Conservation (phyloP, 2,797 vertebrate genomes). For the Craterocephalus amniculus region DNA sequence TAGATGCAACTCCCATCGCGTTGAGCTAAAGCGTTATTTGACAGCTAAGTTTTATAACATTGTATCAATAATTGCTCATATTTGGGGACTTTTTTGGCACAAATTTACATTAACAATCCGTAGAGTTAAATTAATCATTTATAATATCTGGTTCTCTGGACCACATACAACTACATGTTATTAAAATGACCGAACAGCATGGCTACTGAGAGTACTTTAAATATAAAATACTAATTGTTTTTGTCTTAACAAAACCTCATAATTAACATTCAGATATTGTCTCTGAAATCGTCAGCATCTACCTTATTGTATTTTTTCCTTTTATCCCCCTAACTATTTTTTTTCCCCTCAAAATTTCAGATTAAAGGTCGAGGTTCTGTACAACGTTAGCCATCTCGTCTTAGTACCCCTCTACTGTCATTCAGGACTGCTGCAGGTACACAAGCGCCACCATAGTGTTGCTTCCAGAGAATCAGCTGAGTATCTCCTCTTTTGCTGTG, state of each 20-base stretch:
- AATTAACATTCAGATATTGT: neutral
- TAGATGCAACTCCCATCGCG: neutral
- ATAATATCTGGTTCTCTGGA: neutral
- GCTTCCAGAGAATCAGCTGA: conserved; percentile 15
- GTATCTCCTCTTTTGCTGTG: conserved; percentile 79
- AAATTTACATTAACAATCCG: neutral
- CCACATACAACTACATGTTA: neutral
- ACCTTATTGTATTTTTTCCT: too few relatives aligned
- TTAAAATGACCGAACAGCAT: neutral
- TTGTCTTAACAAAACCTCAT: neutral
- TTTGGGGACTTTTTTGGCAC: neutral
- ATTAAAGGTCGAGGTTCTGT: conserved; percentile 81
- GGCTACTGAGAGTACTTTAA: neutral
- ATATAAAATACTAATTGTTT: neutral
- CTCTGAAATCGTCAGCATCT: neutral
- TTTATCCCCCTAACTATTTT: too few relatives aligned
- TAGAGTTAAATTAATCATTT: neutral
- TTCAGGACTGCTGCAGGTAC: conserved; percentile 84
- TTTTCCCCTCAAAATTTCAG: conserved; percentile 61
- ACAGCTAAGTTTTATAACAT: neutral
- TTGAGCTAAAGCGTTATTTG: neutral
- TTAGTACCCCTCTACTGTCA: conserved; percentile 76
- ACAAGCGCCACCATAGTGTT: conserved; percentile 60
- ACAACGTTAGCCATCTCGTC: conserved; percentile 76
- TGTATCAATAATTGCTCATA: neutral